A percentile compares a stretch with the other conserved stretches of the same genome.
phyloP scores from a whole-genome alignment of 2,888 invertebrate species.

The Meta bourneti region DNA sequence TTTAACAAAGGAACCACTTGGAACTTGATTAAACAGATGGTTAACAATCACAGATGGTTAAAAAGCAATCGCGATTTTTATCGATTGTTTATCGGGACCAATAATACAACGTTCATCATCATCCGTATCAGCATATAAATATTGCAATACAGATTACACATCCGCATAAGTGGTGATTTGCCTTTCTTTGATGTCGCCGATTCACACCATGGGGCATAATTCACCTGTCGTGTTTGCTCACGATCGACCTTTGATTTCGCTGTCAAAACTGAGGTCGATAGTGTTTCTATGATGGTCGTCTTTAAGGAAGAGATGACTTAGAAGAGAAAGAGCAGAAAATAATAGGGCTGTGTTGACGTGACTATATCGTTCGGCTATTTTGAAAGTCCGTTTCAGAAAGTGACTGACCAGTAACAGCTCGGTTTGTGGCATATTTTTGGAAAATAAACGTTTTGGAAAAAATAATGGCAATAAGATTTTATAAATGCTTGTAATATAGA shows the following conservation, averaged over 20 bases:
- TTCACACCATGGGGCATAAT: neutral
- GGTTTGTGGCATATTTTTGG: too few relatives aligned
- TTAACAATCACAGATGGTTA: too few relatives aligned
- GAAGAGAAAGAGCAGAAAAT: neutral
- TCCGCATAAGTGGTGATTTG: slow-evolving; percentile 45
- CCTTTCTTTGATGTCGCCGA: slow-evolving; percentile 40
- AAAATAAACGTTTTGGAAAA: too few relatives aligned
- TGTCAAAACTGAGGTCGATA: slow-evolving; percentile 55
- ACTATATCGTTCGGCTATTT: neutral
- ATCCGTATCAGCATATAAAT: slow-evolving; percentile 26
- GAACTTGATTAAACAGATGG: too few relatives aligned
- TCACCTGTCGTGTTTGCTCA: slow-evolving; percentile 48
- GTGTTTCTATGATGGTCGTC: slow-evolving; percentile 29
- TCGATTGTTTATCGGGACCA: too few relatives aligned
- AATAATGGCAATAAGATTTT: too few relatives aligned
- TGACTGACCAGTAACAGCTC: too few relatives aligned
- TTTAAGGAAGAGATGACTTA: slow-evolving; percentile 6
- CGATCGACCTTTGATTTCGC: slow-evolving; percentile 57
- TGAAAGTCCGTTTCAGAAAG: too few relatives aligned
- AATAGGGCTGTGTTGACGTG: neutral
- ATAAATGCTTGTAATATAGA: too few relatives aligned
- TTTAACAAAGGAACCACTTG: too few relatives aligned
- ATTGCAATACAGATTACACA: slow-evolving; percentile 39
- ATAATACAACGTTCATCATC: neutral
- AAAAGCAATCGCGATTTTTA: too few relatives aligned